phyloP scores from a whole-genome alignment of 2,113 vertebrate species.

The Paradisaea rubra region DNA sequence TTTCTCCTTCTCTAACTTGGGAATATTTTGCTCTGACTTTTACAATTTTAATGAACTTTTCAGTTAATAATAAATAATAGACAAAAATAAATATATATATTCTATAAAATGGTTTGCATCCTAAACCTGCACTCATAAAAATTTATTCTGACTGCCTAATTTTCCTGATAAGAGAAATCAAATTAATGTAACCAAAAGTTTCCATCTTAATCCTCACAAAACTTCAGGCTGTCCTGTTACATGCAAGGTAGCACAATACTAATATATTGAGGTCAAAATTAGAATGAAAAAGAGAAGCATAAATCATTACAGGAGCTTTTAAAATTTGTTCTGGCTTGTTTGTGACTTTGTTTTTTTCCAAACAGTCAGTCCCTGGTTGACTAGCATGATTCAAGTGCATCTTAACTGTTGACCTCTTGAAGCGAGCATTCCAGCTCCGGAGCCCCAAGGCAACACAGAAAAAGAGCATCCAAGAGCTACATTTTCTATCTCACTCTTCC shows the following conservation, averaged over 20 bases:
- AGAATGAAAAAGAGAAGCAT: background rate
- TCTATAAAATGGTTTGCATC: background rate
- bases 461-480: background rate
- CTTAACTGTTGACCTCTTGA: background rate
- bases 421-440: background rate
- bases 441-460: background rate
- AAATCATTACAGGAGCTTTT: background rate
- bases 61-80: conserved; percentile 27
- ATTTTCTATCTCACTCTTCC: background rate
- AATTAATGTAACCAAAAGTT: background rate
- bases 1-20: background rate
- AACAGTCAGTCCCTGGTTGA: background rate
- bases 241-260: background rate
- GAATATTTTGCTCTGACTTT: background rate
- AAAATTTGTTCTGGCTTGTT: background rate
- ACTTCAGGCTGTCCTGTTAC: background rate
- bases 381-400: background rate
- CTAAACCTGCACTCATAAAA: background rate
- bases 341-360: background rate
- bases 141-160: background rate
- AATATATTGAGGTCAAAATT: background rate
- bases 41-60: conserved; percentile 17
- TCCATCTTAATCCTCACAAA: background rate
- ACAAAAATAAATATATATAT: conserved; percentile 21
- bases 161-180: background rate